phyloP scores from a whole-genome alignment of 2,797 vertebrate species.

The Lindbergichthys nudifrons region DNA sequence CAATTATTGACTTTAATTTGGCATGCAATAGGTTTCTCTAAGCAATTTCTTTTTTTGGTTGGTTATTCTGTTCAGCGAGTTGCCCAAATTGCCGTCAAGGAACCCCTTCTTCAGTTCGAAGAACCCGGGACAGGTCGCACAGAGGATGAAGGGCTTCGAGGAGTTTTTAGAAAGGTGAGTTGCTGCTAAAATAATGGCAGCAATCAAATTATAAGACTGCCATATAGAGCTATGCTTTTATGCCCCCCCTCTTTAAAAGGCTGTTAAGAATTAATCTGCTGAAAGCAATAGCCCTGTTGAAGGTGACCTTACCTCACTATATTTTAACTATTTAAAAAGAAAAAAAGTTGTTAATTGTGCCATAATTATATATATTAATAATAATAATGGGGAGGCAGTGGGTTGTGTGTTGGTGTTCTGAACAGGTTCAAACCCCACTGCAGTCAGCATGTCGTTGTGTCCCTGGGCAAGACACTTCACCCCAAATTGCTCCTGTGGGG shows the following conservation, averaged over 20 bases:
- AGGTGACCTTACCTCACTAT: not conserved
- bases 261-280: not conserved
- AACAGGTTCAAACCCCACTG: too few species aligned
- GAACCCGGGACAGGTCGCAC: conserved; percentile 87
- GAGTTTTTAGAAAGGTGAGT: conserved; percentile 93
- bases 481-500: too few species aligned
- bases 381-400: too few species aligned
- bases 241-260: not conserved
- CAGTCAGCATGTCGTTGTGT: too few species aligned
- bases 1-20: not conserved
- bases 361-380: not conserved
- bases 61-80: conserved; percentile 77
- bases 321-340: not conserved
- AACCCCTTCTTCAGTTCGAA: conserved; percentile 93
- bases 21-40: not conserved
- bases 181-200: not conserved
- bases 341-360: not conserved
- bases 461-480: too few species aligned
- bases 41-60: not conserved
- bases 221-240: not conserved
- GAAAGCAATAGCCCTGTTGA: not conserved
- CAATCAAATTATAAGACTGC: conserved; percentile 20
- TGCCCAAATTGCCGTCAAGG: conserved; percentile 93
- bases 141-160: conserved; percentile 91
- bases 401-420: too few species aligned